phyloP scores from a whole-genome alignment of 2,113 vertebrate genomes.

The Furnarius figulus region DNA sequence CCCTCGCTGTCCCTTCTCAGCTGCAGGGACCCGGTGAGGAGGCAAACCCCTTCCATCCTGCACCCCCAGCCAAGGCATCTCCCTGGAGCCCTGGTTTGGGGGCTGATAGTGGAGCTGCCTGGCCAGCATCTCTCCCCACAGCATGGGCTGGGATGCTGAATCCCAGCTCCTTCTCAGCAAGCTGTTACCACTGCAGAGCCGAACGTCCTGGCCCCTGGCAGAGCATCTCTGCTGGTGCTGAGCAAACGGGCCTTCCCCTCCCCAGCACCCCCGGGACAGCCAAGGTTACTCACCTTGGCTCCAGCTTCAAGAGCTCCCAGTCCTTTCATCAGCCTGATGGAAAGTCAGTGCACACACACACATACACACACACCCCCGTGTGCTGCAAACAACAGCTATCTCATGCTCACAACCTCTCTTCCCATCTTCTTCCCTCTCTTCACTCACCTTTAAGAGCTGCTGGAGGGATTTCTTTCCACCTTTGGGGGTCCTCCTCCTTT shows the following conservation, averaged over 20 bases:
- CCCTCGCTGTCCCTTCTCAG: background rate
- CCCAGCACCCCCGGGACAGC: background rate
- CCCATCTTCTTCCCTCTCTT: background rate
- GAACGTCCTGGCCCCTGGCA: background rate
- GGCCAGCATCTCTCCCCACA: background rate
- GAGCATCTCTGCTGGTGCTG: background rate
- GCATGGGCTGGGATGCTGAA: background rate
- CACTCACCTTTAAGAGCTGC: background rate
- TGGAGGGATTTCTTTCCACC: background rate
- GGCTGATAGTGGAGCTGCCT: background rate
- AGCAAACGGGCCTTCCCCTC: background rate
- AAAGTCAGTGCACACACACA: background rate
- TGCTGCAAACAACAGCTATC: background rate
- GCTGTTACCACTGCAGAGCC: background rate
- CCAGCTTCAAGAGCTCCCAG: background rate
- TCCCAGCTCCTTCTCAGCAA: background rate
- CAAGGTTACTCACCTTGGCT: background rate
- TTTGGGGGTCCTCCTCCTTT: background rate
- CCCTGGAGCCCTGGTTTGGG: fast-evolving
- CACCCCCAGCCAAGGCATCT: background rate
- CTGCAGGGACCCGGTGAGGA: fast-evolving
- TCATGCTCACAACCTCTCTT: background rate
- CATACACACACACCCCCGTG: fast-evolving
- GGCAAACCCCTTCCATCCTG: background rate
- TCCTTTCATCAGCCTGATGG: background rate